These are phyloP conservation scores for Campoplex nolae DNA, from an alignment of 2,888 invertebrate genomes.

Conservation along the genomic window DNA sequence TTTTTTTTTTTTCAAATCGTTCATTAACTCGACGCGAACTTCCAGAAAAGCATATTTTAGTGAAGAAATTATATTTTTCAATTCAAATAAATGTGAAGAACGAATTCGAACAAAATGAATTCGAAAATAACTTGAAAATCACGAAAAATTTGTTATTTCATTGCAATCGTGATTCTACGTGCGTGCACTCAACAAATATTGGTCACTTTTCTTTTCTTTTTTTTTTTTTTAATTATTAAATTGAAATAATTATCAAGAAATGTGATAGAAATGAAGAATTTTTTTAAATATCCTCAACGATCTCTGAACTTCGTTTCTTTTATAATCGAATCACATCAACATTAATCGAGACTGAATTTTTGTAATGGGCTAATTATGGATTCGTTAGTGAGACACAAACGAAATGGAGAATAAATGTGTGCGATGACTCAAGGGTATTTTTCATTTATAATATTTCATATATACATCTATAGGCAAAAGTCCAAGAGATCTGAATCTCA, in stretches of 20 bases:
- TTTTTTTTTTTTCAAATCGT: not conserved
- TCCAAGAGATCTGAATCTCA: constrained; percentile 23
- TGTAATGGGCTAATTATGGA: constrained; percentile 10
- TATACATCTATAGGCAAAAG: constrained; percentile 8
- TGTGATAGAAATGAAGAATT: not conserved
- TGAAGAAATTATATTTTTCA: too few species aligned
- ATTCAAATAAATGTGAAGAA: too few species aligned
- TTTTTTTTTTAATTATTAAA: not conserved
- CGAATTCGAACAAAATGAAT: not conserved
- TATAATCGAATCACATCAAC: not conserved
- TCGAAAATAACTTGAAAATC: not conserved
- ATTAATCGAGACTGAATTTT: not conserved
- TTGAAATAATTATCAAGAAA: not conserved
- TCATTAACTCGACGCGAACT: not conserved
- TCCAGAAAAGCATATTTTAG: too few species aligned
- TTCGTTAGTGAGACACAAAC: not conserved
- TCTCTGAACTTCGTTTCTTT: not conserved
- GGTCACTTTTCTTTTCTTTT: too few species aligned
- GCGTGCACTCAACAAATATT: too few species aligned
- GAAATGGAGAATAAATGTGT: constrained; percentile 45
- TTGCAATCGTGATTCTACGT: not conserved
- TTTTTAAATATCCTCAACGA: not conserved
- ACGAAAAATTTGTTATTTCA: not conserved
- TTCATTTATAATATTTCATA: constrained; percentile 51
- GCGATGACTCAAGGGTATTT: constrained; percentile 21